These are phyloP conservation scores for Caranx melampygus DNA, from an alignment of 2,113 vertebrate genomes.

Conservation along the genomic window DNA sequence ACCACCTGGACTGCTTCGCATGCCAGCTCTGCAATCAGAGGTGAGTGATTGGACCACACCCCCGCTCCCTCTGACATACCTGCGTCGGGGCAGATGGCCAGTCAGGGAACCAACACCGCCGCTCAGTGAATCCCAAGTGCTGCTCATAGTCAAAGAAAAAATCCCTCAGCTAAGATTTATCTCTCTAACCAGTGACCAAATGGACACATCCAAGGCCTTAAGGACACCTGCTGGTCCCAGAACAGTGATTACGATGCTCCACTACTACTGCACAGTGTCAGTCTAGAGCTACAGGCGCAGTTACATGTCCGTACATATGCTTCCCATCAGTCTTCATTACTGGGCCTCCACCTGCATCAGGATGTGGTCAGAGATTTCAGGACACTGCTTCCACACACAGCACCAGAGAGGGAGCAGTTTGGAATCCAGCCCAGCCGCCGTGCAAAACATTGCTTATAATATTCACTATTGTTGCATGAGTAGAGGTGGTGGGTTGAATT, in stretches of 20 bases:
- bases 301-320: constrained; percentile 13
- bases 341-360: not conserved
- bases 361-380: constrained; percentile 22
- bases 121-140: constrained; percentile 12
- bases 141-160: constrained; percentile 18
- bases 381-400: not conserved
- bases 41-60: constrained; percentile 80
- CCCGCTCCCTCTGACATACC: not conserved
- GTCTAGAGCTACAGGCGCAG: constrained; percentile 20
- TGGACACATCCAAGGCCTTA: not conserved
- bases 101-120: not conserved
- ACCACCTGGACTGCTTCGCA: constrained; percentile 99
- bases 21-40: constrained; percentile 99
- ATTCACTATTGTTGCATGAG: not conserved
- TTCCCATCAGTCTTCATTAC: constrained; percentile 46
- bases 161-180: constrained; percentile 22
- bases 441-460: too few relatives aligned
- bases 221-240: constrained; percentile 16
- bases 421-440: too few relatives aligned
- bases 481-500: not conserved
- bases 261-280: constrained; percentile 8
- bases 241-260: constrained; percentile 23
- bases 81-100: constrained; percentile 4
- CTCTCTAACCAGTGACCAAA: constrained; percentile 8
- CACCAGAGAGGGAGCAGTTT: constrained; percentile 1